Evolutionary conservation across 37 sponge, comb jelly and placozoan species (phyloP).

Genomic region (Spongilla lacustris): DNA sequence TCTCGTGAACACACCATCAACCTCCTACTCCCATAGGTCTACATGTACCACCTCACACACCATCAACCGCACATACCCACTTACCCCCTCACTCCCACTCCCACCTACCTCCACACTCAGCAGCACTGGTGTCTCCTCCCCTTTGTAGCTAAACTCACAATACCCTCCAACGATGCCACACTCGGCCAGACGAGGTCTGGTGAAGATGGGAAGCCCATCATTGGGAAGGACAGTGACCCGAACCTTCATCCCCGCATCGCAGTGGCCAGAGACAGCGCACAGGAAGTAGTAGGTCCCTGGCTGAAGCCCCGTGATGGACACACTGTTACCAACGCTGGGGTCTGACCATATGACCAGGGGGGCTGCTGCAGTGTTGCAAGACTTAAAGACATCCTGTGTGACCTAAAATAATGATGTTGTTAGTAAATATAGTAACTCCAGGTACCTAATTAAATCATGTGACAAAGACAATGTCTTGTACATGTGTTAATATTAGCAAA

Average conservation of each 20-base stretch:
- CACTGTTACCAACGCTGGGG: constrained; percentile 67
- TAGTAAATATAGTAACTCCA: neutral
- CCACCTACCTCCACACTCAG: constrained; percentile 37
- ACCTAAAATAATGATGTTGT: constrained; percentile 40
- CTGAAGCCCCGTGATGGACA: constrained; percentile 29
- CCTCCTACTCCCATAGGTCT: too few species aligned
- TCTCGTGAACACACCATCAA: neutral
- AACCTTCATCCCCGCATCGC: constrained; percentile 86
- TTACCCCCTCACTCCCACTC: too few species aligned
- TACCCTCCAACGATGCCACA: constrained; percentile 11
- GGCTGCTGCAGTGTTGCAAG: constrained; percentile 34
- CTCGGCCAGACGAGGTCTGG: neutral
- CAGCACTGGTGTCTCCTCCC: constrained; percentile 33
- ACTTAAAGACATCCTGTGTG: constrained; percentile 33
- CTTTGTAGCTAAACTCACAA: constrained; percentile 50
- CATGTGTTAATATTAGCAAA: neutral
- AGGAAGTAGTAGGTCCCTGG: constrained; percentile 79
- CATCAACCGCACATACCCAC: too few species aligned
- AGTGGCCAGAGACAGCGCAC: constrained; percentile 79
- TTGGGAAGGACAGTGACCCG: constrained; percentile 31
- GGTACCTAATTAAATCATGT: neutral
- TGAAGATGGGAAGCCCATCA: neutral
- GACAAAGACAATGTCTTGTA: neutral
- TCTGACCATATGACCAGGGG: constrained; percentile 66
- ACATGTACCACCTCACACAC: too few species aligned